Base-by-base conservation (phyloP, 1,140 invertebrate genomes). In the Platyscapa corneri region DNA sequence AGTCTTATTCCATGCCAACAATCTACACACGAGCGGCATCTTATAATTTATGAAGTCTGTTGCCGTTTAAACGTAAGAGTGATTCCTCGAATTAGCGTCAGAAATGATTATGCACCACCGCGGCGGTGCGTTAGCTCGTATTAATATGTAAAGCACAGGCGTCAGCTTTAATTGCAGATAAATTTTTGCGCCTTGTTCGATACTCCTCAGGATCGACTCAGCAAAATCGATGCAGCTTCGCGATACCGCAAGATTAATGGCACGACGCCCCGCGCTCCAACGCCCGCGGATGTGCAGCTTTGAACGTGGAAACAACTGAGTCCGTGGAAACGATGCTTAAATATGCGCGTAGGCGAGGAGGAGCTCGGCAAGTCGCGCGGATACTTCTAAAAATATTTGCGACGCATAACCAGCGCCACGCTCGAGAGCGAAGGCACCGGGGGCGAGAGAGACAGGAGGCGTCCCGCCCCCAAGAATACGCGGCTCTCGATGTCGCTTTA, bases 401-500 rank as follows among this genome's bases (percentile, higher is more conserved):
- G 82, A 49, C 84, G 86, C 65, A 82, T 81, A 70, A 76, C 20
- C 65, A 85, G 42, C 85, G 89, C 89, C 89, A 89, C 87, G 89
- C 89, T 86, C 81, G 81, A 86, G 65, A 86, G 85, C 85, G 72
- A 83, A 83, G 84, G 86, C 86, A 7, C 49, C 16, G 39, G 53
- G 18, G 14, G 18, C 16, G 80, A 39, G 46, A 74, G 79, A 46
- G 75, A 72, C 49, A 64, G 75, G 60, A 65, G 39, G 70, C 64
- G 37, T 32, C 72, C 56, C 72, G 27, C 74, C 37, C 81, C 34
- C 37, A 34, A 82, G 72, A 83, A 83, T 75, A 64, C 12, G 20
- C 65, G 42, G 42, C 5, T 23, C 23, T 46, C 60, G 49, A 70
- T 76, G 49, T 76, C 53, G 53, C 53, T 83, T 82, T 75, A 64